Evolutionary conservation across 2,888 invertebrate species (phyloP).

Genomic region (Rugalucina vietnamica): DNA sequence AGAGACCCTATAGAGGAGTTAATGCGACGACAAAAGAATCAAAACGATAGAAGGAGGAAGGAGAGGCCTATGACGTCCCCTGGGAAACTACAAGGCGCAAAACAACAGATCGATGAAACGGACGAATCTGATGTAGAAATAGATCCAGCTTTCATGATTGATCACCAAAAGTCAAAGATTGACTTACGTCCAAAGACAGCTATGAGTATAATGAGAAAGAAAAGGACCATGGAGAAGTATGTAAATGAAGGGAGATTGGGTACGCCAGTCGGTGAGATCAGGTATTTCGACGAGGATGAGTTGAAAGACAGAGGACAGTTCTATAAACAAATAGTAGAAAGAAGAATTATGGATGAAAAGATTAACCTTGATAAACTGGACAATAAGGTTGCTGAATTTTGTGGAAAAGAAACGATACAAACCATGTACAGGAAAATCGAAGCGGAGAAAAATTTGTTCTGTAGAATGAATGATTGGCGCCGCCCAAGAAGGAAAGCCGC

Average conservation of each 20-base stretch:
- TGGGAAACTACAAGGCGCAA: neutral
- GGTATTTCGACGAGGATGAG: conserved; percentile 63
- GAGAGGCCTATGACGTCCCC: conserved; percentile 43
- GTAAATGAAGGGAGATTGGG: conserved; percentile 52
- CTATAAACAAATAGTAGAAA: conserved; percentile 52
- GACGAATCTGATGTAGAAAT: conserved; percentile 53
- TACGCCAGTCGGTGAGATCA: conserved; percentile 34
- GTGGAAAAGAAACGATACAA: conserved; percentile 56
- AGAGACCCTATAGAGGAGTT: conserved; percentile 55
- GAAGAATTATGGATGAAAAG: conserved; percentile 52
- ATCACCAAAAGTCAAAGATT: conserved; percentile 60
- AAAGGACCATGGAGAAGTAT: conserved; percentile 36
- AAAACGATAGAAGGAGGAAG: conserved; percentile 38
- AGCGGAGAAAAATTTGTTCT: conserved; percentile 40
- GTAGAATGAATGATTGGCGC: conserved; percentile 31
- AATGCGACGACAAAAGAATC: conserved; percentile 52
- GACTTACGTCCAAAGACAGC: conserved; percentile 61
- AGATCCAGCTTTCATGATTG: conserved; percentile 60
- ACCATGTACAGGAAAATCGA: conserved; percentile 52
- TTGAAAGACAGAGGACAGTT: conserved; percentile 54
- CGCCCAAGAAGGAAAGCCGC: neutral
- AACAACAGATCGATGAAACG: neutral
- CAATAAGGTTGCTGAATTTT: conserved; percentile 57
- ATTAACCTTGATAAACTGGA: conserved; percentile 41
- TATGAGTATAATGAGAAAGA: conserved; percentile 48